Evolutionary conservation across 2,888 invertebrate genomes (phyloP).

Genomic region (Caenorhabditis drosophilae): DNA sequence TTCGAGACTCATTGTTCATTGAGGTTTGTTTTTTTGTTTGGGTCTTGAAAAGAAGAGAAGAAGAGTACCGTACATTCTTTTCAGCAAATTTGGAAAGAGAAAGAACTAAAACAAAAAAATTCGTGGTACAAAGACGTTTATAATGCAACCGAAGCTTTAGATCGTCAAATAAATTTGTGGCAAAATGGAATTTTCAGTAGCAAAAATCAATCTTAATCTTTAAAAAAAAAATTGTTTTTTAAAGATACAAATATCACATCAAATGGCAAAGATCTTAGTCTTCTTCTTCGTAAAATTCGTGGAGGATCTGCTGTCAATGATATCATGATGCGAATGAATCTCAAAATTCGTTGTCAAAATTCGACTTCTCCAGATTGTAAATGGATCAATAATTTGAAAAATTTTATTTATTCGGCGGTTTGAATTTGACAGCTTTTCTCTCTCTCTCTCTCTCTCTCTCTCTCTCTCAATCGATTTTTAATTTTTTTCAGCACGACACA

Average conservation of each 20-base stretch:
- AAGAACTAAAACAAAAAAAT: slow-evolving; percentile 2
- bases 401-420: slow-evolving; percentile 4
- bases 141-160: slow-evolving; percentile 8
- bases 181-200: slow-evolving; percentile 42
- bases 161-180: slow-evolving; percentile 31
- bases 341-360: background rate
- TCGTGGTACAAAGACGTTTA: slow-evolving; percentile 28
- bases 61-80: too few species aligned
- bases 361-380: background rate
- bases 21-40: too few species aligned
- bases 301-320: slow-evolving; percentile 28
- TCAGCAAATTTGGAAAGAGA: slow-evolving; percentile 7
- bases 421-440: too few species aligned
- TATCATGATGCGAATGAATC: slow-evolving; percentile 7
- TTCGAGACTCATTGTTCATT: slow-evolving; percentile 23
- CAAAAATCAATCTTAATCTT: background rate
- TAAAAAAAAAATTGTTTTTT: background rate
- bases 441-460: too few species aligned
- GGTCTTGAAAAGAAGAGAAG: too few species aligned
- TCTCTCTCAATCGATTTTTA: too few species aligned
- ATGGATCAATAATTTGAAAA: slow-evolving; percentile 3
- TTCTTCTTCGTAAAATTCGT: background rate
- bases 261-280: background rate
- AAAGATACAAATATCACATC: background rate
- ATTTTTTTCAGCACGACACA: slow-evolving; percentile 49